These are phyloP conservation scores for Nasonia vitripennis DNA, from an alignment of 1,140 invertebrate species.

Conservation along the genomic window DNA sequence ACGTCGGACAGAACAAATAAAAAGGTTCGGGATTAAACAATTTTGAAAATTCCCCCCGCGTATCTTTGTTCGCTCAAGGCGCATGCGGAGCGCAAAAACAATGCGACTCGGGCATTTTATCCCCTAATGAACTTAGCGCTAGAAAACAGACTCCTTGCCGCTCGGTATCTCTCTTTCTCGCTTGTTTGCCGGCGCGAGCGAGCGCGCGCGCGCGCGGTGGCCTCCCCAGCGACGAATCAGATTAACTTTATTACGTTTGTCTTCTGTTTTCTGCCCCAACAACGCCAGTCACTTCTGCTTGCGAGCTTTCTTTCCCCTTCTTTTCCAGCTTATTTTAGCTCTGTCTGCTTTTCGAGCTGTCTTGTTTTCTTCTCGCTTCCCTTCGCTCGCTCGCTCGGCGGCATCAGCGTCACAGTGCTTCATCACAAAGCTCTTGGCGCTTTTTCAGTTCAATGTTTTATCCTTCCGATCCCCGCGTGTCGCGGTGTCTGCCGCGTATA, in stretches of 20 bases:
- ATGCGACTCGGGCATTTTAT: neutral
- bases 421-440: constrained; percentile 3
- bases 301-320: constrained; percentile 11
- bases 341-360: constrained; percentile 24
- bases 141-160: constrained; percentile 67
- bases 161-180: constrained; percentile 30
- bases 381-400: neutral
- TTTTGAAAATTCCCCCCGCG: neutral
- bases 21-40: neutral
- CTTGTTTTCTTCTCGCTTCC: neutral
- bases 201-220: constrained; percentile 26
- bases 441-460: constrained; percentile 11
- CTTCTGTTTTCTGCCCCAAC: constrained; percentile 67
- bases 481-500: neutral
- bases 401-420: neutral
- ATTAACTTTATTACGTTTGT: constrained; percentile 74
- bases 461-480: neutral
- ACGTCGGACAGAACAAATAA: neutral
- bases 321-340: constrained; percentile 24
- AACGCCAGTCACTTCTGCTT: constrained; percentile 62
- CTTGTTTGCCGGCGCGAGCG: neutral
- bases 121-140: constrained; percentile 66
- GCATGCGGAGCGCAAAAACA: neutral
- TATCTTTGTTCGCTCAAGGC: neutral
- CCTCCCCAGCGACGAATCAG: constrained; percentile 64